A percentile compares a stretch with the other conserved stretches of the same genome.
These are phyloP conservation scores for Archips crataeganus DNA, from an alignment of 2,888 invertebrate genomes.

Conservation along the genomic window DNA sequence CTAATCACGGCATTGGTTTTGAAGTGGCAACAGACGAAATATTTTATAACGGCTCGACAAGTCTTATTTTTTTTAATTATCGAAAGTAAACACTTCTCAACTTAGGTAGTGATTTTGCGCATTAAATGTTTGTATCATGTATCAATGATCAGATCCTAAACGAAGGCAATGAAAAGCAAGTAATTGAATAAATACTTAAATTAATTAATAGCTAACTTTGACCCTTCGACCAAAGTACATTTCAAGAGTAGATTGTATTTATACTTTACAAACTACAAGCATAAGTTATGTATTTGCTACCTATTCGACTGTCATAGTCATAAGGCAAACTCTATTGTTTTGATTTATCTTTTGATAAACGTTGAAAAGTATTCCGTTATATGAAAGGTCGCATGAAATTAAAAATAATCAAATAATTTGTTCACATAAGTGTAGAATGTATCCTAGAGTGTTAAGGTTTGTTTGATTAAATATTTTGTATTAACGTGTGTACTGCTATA, in stretches of 20 bases:
- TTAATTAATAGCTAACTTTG: background rate
- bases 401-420: conserved; percentile 5
- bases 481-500: conserved; percentile 71
- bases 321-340: conserved; percentile 22
- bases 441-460: conserved; percentile 49
- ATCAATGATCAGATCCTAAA: background rate
- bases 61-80: too few relatives aligned
- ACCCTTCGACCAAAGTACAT: conserved; percentile 33
- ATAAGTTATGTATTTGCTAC: background rate
- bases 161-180: background rate
- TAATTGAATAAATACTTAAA: background rate
- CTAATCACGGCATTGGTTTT: too few relatives aligned
- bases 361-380: background rate
- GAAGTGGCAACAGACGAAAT: too few relatives aligned
- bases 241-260: conserved; percentile 46
- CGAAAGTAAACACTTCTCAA: too few relatives aligned
- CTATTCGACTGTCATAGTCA: background rate
- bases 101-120: too few relatives aligned
- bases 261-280: conserved; percentile 42
- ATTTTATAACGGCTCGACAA: too few relatives aligned
- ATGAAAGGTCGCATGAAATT: background rate
- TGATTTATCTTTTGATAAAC: conserved; percentile 20
- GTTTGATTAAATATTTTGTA: conserved; percentile 54
- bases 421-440: conserved; percentile 49
- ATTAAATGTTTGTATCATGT: too few relatives aligned